Evolutionary conservation across 92 coral and sea anemone species (phyloP).

Genomic region (Epizoanthus ramosus): DNA sequence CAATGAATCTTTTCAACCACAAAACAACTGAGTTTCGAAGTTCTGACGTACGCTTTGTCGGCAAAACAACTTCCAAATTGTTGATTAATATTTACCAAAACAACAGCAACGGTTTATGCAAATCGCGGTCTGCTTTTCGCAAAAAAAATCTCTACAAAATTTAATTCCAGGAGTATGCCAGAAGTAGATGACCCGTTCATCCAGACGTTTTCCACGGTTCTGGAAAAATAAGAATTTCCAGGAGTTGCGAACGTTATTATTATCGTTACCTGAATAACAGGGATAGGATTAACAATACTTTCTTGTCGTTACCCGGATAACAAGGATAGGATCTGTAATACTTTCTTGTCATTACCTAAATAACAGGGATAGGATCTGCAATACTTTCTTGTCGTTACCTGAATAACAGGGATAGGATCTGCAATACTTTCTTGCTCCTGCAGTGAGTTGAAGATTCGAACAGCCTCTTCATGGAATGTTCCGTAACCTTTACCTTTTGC

Average conservation of each 20-base stretch:
- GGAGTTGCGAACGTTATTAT: not conserved
- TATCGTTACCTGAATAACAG: conserved; percentile 90
- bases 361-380: conserved; percentile 97
- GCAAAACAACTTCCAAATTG: no score
- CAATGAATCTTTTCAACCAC: no score
- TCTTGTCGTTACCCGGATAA: conserved; percentile 87
- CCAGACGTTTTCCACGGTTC: not conserved
- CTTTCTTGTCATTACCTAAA: conserved; percentile 85
- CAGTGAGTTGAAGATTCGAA: conserved; percentile 88
- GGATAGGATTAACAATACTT: conserved; percentile 93
- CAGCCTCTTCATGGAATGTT: conserved; percentile 97
- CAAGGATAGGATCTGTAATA: conserved; percentile 95
- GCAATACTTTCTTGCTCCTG: conserved; percentile 97
- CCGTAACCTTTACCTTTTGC: conserved; percentile 99
- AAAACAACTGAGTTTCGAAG: no score
- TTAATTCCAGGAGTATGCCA: not conserved
- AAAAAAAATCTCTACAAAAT: not conserved
- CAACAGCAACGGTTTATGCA: no score
- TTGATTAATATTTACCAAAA: no score
- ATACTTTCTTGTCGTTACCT: conserved; percentile 83
- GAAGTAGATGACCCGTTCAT: not conserved
- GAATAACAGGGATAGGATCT: conserved; percentile 98
- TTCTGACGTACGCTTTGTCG: no score
- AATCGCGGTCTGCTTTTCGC: no score
- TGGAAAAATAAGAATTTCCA: no score